A percentile compares a stretch with the other conserved stretches of the same genome.
These are phyloP conservation scores for Puma concolor DNA, from an alignment of 2,113 vertebrate species.

Conservation along the genomic window DNA sequence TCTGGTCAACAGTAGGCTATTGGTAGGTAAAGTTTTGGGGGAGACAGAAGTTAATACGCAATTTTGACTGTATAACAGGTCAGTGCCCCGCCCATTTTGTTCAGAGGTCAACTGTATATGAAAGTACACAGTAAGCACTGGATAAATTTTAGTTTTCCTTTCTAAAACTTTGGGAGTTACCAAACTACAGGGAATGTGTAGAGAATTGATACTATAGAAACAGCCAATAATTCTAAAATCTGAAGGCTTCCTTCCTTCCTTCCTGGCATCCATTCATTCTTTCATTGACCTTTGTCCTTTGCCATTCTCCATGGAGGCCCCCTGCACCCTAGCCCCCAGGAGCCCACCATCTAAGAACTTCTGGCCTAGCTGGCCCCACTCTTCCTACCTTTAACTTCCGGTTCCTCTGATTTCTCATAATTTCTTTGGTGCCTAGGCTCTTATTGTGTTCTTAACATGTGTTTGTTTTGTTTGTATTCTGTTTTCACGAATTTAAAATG, in stretches of 20 bases:
- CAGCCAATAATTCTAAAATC: not conserved
- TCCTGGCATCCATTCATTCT: not conserved
- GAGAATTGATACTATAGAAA: not conserved
- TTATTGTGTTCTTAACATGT: not conserved
- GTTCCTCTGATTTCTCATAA: not conserved
- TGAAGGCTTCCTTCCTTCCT: not conserved
- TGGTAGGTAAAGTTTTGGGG: not conserved
- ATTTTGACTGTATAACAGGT: not conserved
- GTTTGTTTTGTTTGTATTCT: not conserved
- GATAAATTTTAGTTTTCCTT: not conserved
- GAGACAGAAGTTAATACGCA: not conserved
- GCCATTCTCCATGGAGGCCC: not conserved
- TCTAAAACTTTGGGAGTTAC: not conserved
- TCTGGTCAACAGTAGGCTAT: not conserved
- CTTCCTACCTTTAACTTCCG: not conserved
- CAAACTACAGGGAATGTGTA: not conserved
- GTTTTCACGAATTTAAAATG: not conserved
- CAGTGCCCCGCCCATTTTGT: not conserved
- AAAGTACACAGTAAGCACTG: not conserved
- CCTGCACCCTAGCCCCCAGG: accelerated
- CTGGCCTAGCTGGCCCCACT: too few species aligned
- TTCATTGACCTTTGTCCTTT: not conserved
- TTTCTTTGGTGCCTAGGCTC: not conserved
- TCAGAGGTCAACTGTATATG: not conserved
- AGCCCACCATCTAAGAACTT: not conserved